Conservation (phyloP, 2,888 invertebrate species). For the Xestoiulus laeticollis region DNA sequence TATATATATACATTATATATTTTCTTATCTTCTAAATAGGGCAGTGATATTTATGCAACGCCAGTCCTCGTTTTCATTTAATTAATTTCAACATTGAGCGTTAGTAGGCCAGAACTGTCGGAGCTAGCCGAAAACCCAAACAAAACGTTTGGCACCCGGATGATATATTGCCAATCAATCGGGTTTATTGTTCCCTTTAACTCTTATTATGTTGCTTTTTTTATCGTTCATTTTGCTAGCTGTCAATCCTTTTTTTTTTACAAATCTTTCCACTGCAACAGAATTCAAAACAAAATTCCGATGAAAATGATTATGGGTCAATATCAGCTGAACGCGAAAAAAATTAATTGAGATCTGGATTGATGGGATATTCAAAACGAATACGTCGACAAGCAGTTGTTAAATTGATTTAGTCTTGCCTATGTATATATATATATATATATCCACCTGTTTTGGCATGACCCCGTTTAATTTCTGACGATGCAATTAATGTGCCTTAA, state of each 20-base stretch:
- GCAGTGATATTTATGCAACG: not conserved
- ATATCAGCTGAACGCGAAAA: not conserved
- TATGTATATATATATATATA: too few relatives aligned
- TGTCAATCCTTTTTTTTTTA: not conserved
- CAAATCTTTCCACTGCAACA: not conserved
- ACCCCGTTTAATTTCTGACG: too few relatives aligned
- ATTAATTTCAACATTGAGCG: not conserved
- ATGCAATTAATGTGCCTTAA: too few relatives aligned
- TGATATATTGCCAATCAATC: not conserved
- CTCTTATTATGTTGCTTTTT: not conserved
- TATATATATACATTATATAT: not conserved
- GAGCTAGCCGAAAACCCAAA: not conserved
- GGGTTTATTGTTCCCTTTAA: slow-evolving; percentile 11
- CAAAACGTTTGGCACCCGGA: not conserved
- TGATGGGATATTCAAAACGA: too few relatives aligned
- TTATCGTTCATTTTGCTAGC: not conserved
- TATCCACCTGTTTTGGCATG: too few relatives aligned
- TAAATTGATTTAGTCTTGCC: too few relatives aligned
- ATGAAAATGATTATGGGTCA: slow-evolving; percentile 2
- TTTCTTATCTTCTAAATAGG: not conserved
- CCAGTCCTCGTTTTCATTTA: not conserved
- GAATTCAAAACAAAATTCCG: not conserved
- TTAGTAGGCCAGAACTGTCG: not conserved
- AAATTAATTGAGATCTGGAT: not conserved
- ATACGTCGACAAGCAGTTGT: too few relatives aligned